Evolutionary conservation across 2,888 invertebrate species (phyloP).

Genomic region (Elysia crispata): DNA sequence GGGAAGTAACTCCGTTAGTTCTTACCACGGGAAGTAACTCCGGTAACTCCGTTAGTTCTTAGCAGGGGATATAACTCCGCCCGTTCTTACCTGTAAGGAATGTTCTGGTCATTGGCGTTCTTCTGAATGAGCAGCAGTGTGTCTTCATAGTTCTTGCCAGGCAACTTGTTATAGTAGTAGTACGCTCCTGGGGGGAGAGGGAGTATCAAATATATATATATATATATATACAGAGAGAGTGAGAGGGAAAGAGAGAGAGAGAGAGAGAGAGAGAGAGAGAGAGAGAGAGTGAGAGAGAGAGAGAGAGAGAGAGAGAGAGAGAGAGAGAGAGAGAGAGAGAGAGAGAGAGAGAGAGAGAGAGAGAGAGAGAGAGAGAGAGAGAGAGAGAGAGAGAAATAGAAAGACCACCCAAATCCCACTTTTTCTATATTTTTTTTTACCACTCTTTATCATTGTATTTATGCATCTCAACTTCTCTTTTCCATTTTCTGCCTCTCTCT

Average conservation of each 20-base stretch:
- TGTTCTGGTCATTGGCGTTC: slow-evolving; percentile 53
- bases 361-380: neutral
- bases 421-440: neutral
- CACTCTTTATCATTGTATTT: neutral
- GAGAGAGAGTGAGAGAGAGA: neutral
- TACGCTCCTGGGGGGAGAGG: slow-evolving; percentile 57
- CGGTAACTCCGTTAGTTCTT: too few species aligned
- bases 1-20: too few species aligned
- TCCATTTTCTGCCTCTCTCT: neutral
- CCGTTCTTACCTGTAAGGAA: slow-evolving; percentile 69
- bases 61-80: too few species aligned
- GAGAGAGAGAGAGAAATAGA: neutral
- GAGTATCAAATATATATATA: slow-evolving; percentile 49
- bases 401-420: neutral
- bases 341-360: too few species aligned
- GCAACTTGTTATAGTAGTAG: slow-evolving; percentile 70
- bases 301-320: slow-evolving; percentile 6
- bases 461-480: neutral
- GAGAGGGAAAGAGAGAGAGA: slow-evolving; percentile 11
- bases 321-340: neutral
- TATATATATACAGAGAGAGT: slow-evolving; percentile 12
- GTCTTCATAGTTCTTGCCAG: slow-evolving; percentile 61
- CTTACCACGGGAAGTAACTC: too few species aligned
- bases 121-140: slow-evolving; percentile 63
- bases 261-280: neutral